Conservation (phyloP, 2,113 vertebrate species). For the Burhinus oedicnemus region DNA sequence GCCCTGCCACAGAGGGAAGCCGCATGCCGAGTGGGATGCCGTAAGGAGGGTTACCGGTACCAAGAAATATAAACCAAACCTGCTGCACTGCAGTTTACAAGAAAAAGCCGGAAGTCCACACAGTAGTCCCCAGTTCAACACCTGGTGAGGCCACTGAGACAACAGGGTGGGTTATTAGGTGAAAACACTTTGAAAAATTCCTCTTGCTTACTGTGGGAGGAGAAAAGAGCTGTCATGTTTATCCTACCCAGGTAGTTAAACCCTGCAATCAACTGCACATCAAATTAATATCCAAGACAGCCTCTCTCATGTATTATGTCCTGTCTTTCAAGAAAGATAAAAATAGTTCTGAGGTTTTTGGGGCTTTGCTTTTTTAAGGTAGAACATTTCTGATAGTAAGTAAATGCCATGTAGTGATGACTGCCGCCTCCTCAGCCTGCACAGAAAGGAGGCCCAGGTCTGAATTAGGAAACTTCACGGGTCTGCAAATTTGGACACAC, state of each 20-base stretch:
- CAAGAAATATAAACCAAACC: not conserved
- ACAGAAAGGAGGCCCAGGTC: not conserved
- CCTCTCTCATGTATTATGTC: slow-evolving; percentile 6
- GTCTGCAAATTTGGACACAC: not conserved
- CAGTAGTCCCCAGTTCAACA: not conserved
- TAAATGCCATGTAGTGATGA: not conserved
- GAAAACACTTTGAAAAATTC: not conserved
- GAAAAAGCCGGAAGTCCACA: not conserved
- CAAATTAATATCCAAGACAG: slow-evolving; percentile 35
- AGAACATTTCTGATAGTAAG: not conserved
- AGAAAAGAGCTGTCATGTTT: slow-evolving; percentile 11
- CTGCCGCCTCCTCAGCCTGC: not conserved
- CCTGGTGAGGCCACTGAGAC: not conserved
- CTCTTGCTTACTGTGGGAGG: not conserved
- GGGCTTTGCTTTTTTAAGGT: slow-evolving; percentile 15
- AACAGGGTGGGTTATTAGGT: not conserved
- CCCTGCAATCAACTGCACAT: slow-evolving; percentile 11
- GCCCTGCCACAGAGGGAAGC: not conserved
- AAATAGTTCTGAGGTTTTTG: not conserved
- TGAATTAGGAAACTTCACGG: not conserved
- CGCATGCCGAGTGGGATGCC: not conserved
- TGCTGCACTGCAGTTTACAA: not conserved
- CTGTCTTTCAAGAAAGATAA: not conserved
- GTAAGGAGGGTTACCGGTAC: not conserved
- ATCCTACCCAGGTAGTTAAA: slow-evolving; percentile 19